Evolutionary conservation across 2,113 vertebrate genomes (phyloP).

Genomic region (Motacilla alba): DNA sequence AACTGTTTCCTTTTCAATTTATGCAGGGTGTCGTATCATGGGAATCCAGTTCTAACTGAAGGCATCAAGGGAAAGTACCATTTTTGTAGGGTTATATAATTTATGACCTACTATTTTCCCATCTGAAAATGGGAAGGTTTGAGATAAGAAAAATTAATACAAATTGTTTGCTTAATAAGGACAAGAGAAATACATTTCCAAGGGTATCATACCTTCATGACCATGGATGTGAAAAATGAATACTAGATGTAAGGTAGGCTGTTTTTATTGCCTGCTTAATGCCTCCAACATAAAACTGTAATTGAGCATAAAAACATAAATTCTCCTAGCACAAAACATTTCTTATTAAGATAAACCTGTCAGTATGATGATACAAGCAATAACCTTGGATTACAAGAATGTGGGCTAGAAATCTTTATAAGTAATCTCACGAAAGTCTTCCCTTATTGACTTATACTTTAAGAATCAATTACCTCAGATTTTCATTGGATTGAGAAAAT

Average conservation of each 20-base stretch:
- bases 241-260: not conserved
- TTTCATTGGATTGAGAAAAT: conserved; percentile 22
- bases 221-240: conserved; percentile 15
- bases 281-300: conserved; percentile 54
- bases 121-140: not conserved
- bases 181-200: not conserved
- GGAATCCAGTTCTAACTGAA: not conserved
- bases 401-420: conserved; percentile 47
- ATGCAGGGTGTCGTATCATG: not conserved
- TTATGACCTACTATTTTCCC: not conserved
- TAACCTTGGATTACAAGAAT: conserved; percentile 43
- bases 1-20: not conserved
- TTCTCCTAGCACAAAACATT: conserved; percentile 46
- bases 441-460: conserved; percentile 47
- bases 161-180: conserved; percentile 29
- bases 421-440: conserved; percentile 46
- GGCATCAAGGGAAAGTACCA: not conserved
- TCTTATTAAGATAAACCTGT: conserved; percentile 56
- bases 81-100: not conserved
- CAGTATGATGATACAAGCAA: conserved; percentile 41
- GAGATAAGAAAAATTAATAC: conserved; percentile 32
- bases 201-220: not conserved
- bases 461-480: conserved; percentile 28
- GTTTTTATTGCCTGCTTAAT: conserved; percentile 47
- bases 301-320: conserved; percentile 59